Base-by-base conservation (phyloP, 2,888 invertebrate genomes). In the Cyclophora punctaria region DNA sequence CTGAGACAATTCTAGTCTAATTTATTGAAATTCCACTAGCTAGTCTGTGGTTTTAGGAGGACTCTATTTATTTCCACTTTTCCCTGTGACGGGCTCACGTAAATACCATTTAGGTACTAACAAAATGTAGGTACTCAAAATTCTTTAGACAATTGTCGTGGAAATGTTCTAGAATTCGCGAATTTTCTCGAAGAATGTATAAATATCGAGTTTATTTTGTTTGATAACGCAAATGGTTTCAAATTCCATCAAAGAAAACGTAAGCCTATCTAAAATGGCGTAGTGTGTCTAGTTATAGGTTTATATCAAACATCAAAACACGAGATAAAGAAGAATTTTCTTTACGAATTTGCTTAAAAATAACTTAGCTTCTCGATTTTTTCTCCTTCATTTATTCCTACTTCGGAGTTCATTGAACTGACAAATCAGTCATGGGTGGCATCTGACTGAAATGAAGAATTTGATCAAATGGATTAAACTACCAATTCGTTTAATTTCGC, bases 401-500 rank as follows among this genome's bases (percentile, higher is more conserved):
- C 55, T 51, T 59, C 54, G 47, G 53, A 47, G 65, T 63, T 62
- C 62, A 58, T 52, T 63, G 64, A 64, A 62, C 69, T 64, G 68
- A 60, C 63, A 70, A 68, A 70, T 68, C 62, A 64, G 67, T 66
- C 59, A 63, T 52, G 53, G 56, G 49, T 37, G 48, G 44, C 46
- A 48, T 53, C 48, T 53, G 44, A 47, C 54, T 52, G 57, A 57
- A 56, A 56, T 20, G 20, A 20, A 20, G 20, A 20, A 20, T 20
- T 20, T 20, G 20, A 20, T 20, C 20, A 20, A 20, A 20, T 20
- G 20, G 2, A 20, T 20, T 1, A 20, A 20, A 20, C 20, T 20
- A 20, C 20, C 2, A 20, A 20, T 20, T 20, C 20, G 20, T 20
- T 20, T 20, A 20, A 20, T 20, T 20, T 20, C 20, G 20, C 20